These are phyloP conservation scores for Acanthacorydalis orientalis DNA, from an alignment of 2,888 invertebrate genomes.

Conservation along the genomic window DNA sequence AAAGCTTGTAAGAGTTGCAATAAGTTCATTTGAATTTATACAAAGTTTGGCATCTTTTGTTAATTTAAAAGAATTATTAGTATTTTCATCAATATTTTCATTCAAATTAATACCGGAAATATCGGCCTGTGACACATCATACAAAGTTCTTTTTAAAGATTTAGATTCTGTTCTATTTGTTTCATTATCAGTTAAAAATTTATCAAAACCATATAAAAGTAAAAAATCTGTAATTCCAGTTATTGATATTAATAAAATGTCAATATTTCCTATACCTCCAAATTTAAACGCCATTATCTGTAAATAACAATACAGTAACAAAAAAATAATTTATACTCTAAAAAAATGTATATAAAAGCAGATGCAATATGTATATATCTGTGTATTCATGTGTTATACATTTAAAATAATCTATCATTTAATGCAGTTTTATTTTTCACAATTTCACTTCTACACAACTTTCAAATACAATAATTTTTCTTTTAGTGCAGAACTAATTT, in stretches of 20 bases:
- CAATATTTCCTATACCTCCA: conserved; percentile 35
- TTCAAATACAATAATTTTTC: too few relatives aligned
- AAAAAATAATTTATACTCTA: too few relatives aligned
- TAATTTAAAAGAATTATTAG: conserved; percentile 10
- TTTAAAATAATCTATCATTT: too few relatives aligned
- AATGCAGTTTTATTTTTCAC: too few relatives aligned
- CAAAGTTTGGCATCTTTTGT: neutral
- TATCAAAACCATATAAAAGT: conserved; percentile 46
- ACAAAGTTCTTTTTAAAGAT: conserved; percentile 37
- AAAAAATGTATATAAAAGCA: too few relatives aligned
- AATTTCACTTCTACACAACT: too few relatives aligned
- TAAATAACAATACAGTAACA: too few relatives aligned
- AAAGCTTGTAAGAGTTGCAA: too few relatives aligned
- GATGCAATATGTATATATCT: too few relatives aligned
- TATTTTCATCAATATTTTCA: neutral
- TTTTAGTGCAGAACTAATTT: too few relatives aligned
- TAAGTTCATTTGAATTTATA: neutral
- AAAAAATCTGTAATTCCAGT: conserved; percentile 53
- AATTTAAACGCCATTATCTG: conserved; percentile 25
- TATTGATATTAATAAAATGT: conserved; percentile 38
- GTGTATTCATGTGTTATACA: too few relatives aligned
- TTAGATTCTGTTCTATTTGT: neutral
- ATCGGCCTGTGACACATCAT: conserved; percentile 29
- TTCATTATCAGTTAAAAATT: conserved; percentile 28
- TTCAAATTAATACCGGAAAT: neutral